Percentiles rank a stretch among this genome's conserved stretches.
Evolutionary conservation across 2,888 invertebrate species (phyloP).

Genomic region (Ochropleura plecta): DNA sequence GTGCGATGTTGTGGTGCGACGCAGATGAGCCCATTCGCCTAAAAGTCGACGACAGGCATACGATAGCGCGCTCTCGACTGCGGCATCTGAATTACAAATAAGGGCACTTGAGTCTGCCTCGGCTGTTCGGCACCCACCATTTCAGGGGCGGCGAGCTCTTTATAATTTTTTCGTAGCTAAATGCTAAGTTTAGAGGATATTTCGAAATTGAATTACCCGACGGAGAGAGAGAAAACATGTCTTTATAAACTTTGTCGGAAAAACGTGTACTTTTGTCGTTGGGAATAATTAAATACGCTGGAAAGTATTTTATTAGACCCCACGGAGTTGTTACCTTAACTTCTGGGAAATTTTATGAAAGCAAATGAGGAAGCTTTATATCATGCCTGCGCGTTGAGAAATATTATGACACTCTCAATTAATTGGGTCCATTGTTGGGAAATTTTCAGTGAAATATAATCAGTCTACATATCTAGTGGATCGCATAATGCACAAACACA

Average conservation of each 20-base stretch:
- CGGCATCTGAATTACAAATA: constrained; percentile 78
- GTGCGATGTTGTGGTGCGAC: constrained; percentile 50
- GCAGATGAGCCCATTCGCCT: constrained; percentile 57
- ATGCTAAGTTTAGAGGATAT: constrained; percentile 61
- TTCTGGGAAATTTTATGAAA: constrained; percentile 43
- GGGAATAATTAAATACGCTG: constrained; percentile 60
- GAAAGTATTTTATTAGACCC: constrained; percentile 58
- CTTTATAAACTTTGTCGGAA: constrained; percentile 55
- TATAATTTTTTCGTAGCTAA: constrained; percentile 62
- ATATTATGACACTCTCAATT: constrained; percentile 42
- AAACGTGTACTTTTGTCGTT: constrained; percentile 48
- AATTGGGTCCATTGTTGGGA: constrained; percentile 42
- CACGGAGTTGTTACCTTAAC: constrained; percentile 42
- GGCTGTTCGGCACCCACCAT: constrained; percentile 56
- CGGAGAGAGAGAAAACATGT: constrained; percentile 60
- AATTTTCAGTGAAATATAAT: not conserved
- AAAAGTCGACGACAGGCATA: constrained; percentile 58
- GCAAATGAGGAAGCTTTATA: constrained; percentile 51
- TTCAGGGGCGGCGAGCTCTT: constrained; percentile 53
- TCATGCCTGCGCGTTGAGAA: constrained; percentile 17
- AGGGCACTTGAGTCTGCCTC: constrained; percentile 62
- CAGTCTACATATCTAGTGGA: not conserved
- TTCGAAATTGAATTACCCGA: constrained; percentile 65
- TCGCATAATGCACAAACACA: not conserved
- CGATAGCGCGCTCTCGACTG: constrained; percentile 62